These are phyloP conservation scores for Myotis daubentonii DNA, from an alignment of 2,797 vertebrate genomes.

Conservation along the genomic window DNA sequence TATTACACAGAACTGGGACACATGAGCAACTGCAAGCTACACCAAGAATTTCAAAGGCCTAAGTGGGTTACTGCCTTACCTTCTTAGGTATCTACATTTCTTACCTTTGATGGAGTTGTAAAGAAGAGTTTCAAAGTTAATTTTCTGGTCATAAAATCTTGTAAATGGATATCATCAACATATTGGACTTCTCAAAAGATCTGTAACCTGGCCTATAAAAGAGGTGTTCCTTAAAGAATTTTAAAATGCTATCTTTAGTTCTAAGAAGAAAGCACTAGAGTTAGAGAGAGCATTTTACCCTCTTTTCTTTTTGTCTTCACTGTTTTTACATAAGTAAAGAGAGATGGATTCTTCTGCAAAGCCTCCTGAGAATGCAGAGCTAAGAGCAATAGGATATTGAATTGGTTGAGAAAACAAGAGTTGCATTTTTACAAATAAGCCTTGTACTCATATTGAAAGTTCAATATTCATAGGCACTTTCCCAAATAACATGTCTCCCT, in stretches of 20 bases:
- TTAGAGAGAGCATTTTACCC: constrained; percentile 30
- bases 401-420: constrained; percentile 45
- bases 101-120: background rate
- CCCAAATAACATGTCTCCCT: constrained; percentile 39
- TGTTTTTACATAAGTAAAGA: constrained; percentile 20
- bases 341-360: constrained; percentile 37
- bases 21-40: background rate
- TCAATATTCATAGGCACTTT: constrained; percentile 17
- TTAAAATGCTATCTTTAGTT: constrained; percentile 47
- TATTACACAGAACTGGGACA: constrained; percentile 11
- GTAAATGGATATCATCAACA: background rate
- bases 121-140: constrained; percentile 47
- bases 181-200: constrained; percentile 32
- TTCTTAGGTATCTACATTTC: background rate
- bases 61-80: background rate
- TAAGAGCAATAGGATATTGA: constrained; percentile 24
- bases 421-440: constrained; percentile 61
- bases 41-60: constrained; percentile 7
- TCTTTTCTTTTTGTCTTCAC: constrained; percentile 27
- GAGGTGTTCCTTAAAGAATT: constrained; percentile 4
- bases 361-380: background rate
- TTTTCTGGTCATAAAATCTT: constrained; percentile 44
- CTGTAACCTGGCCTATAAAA: constrained; percentile 7
- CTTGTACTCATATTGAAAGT: constrained; percentile 9
- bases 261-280: constrained; percentile 41